Evolutionary conservation across 2,113 vertebrate genomes (phyloP), one percentile per base, ranked within the genome.

Genomic region (Engraulis encrasicolus): DNA sequence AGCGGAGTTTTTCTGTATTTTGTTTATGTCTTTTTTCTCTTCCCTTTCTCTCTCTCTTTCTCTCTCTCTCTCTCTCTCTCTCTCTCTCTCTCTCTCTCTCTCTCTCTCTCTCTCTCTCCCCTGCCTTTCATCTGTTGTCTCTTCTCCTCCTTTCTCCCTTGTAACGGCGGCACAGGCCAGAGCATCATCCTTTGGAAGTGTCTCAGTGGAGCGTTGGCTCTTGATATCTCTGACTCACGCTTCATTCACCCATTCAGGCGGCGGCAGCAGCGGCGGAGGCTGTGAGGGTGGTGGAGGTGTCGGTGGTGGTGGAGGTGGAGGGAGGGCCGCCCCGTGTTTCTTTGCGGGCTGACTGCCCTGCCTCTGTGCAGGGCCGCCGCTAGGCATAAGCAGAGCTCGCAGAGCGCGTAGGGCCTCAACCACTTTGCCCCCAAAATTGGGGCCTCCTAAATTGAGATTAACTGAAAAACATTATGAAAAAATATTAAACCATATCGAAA

Each of bases 191-290:
- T 31, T 74, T 74, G 31, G 66, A 31, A 74, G 66, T 74, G 27
- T 74, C 66, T 74, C 66, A 34, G 66, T 36, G 66, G 66, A 74
- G 27, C 66, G 27, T 18, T 34, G 66, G 66, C 27, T 74, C 66
- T 74, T 74, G 66, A 74, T 74, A 31, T 74, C 66, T 74, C 66
- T 74, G 66, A 74, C 66, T 74, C 66, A 74, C 66, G 66, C 66
- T 74, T 74, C 66, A 74, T 74, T 74, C 66, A 74, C 66, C 31
- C 66, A 34, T 74, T 74, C 66, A 31, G 34, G 31, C 66, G 66
- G 66, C 34, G 66, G 66, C 31, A 74, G 66, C 66, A n/a, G n/a
- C n/a, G n/a, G n/a, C n/a, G n/a, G n/a, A n/a, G n/a, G n/a, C n/a
- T n/a, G n/a, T n/a, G n/a, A n/a, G n/a, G n/a, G n/a, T n/a, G n/a